These are phyloP conservation scores for Macrosiphum euphorbiae DNA, from an alignment of 2,888 invertebrate species.

Conservation along the genomic window DNA sequence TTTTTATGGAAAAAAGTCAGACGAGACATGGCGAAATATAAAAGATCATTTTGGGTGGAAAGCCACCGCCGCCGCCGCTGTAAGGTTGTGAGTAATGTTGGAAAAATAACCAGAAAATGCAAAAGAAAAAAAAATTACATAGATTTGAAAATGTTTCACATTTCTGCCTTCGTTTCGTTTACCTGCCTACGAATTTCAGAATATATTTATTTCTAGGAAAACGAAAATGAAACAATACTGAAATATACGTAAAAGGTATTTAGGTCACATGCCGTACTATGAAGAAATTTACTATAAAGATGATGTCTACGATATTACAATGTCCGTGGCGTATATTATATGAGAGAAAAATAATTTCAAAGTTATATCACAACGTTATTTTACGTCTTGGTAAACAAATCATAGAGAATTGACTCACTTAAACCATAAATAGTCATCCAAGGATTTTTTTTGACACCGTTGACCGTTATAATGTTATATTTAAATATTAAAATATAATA, in stretches of 20 bases:
- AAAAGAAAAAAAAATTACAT: constrained; percentile 22
- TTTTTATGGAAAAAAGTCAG: constrained; percentile 50
- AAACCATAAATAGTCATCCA: constrained; percentile 20
- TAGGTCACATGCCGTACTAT: background rate
- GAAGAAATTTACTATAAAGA: constrained; percentile 23
- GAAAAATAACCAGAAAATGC: constrained; percentile 26
- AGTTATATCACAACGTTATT: constrained; percentile 28
- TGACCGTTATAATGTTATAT: constrained; percentile 3
- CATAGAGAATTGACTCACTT: background rate
- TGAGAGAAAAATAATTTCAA: background rate
- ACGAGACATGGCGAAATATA: constrained; percentile 22
- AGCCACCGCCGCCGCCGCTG: background rate
- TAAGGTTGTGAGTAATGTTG: constrained; percentile 19
- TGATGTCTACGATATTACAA: background rate
- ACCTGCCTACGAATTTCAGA: background rate
- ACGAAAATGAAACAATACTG: background rate
- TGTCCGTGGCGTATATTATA: background rate
- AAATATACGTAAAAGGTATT: constrained; percentile 28
- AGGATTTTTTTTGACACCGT: background rate
- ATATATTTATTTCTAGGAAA: background rate
- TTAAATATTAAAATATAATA: background rate
- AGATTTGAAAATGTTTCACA: constrained; percentile 18
- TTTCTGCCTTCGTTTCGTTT: background rate
- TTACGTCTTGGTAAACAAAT: background rate
- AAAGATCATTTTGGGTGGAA: constrained; percentile 44